Conservation (phyloP, 2,113 vertebrate genomes). For the Tretioscincus oriximinensis region DNA sequence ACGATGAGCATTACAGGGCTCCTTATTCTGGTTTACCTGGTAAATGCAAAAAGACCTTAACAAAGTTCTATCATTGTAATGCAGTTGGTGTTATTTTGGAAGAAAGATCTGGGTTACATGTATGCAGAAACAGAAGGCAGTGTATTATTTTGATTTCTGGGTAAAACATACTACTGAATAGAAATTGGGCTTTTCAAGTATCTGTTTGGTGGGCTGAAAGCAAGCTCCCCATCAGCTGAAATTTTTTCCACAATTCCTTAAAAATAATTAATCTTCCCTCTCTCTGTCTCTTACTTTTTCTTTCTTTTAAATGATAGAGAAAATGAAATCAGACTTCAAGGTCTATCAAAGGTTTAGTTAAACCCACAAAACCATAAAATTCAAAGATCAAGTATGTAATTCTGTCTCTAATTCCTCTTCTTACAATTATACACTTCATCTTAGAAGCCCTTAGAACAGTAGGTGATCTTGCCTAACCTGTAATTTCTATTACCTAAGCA, state of each 20-base stretch:
- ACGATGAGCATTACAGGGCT: too few relatives aligned
- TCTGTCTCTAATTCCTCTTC: constrained; percentile 15
- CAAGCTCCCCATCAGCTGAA: constrained; percentile 20
- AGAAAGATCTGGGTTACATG: constrained; percentile 15
- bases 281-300: too few relatives aligned
- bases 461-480: neutral
- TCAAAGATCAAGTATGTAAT: constrained; percentile 24
- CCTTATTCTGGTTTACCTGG: neutral
- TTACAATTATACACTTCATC: neutral
- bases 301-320: neutral
- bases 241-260: constrained; percentile 29
- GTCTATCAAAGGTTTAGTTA: constrained; percentile 18
- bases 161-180: constrained; percentile 35
- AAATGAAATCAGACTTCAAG: constrained; percentile 26
- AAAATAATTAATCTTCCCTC: constrained; percentile 43
- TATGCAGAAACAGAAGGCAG: constrained; percentile 30
- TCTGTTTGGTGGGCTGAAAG: constrained; percentile 32
- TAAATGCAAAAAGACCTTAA: neutral
- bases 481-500: neutral
- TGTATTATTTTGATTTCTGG: constrained; percentile 20
- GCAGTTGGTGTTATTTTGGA: constrained; percentile 13
- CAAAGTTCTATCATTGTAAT: neutral
- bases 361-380: constrained; percentile 32
- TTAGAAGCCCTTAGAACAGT: constrained; percentile 5
- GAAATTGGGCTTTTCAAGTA: constrained; percentile 38